phyloP scores from a whole-genome alignment of 1,140 invertebrate genomes.

The Andricus grossulariae region DNA sequence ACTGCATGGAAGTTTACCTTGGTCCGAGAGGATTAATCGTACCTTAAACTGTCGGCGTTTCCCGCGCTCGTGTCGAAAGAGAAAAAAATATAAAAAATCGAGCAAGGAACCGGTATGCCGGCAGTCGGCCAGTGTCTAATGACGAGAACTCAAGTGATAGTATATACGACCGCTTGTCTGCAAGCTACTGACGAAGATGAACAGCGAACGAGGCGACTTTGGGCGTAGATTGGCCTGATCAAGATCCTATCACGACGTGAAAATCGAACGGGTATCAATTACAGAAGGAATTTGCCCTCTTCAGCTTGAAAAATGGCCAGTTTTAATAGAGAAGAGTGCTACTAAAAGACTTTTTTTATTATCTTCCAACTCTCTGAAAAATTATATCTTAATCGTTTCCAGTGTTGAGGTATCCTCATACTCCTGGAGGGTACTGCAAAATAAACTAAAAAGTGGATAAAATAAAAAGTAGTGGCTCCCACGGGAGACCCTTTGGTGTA shows the following conservation, averaged over 20 bases:
- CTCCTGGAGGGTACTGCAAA: too few species aligned
- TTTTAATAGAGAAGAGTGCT: not conserved
- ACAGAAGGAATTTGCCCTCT: not conserved
- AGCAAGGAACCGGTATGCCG: constrained; percentile 48
- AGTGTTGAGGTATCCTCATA: too few species aligned
- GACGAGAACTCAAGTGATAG: constrained; percentile 46
- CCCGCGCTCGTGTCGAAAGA: constrained; percentile 15
- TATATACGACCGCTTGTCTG: constrained; percentile 36
- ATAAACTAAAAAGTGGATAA: too few species aligned
- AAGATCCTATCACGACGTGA: constrained; percentile 21
- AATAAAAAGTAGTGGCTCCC: not conserved
- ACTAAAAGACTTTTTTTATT: too few species aligned
- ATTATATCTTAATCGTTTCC: too few species aligned
- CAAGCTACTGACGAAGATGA: constrained; percentile 54
- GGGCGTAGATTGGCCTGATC: constrained; percentile 29
- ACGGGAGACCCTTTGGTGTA: not conserved
- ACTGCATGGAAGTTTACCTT: constrained; percentile 6
- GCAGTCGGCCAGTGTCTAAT: constrained; percentile 52
- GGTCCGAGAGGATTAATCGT: constrained; percentile 22
- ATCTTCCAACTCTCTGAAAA: too few species aligned
- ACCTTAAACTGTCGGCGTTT: constrained; percentile 29
- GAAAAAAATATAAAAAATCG: constrained; percentile 23
- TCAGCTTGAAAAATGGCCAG: not conserved
- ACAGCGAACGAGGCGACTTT: constrained; percentile 37
- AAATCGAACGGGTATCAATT: not conserved